Percentiles rank a stretch among this genome's conserved stretches.
These are phyloP conservation scores for Cetoscarus ocellatus DNA, from an alignment of 2,797 vertebrate species.

Conservation along the genomic window DNA sequence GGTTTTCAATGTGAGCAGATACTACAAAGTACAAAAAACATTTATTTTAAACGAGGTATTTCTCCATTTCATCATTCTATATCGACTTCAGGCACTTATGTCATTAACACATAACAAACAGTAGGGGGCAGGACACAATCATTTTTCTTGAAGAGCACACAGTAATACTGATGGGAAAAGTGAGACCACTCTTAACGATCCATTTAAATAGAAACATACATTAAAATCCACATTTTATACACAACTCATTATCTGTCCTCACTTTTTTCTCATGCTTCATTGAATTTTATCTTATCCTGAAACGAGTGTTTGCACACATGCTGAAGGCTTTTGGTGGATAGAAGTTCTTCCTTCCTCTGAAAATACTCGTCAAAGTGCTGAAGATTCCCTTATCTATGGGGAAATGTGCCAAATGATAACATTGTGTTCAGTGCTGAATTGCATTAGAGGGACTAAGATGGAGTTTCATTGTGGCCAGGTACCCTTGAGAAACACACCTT, in stretches of 20 bases:
- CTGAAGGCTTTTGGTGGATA: slow-evolving; percentile 29
- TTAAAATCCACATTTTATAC: too few relatives aligned
- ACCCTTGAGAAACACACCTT: slow-evolving; percentile 65
- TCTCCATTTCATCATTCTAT: too few relatives aligned
- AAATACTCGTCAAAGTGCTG: slow-evolving; percentile 28
- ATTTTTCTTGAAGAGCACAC: slow-evolving; percentile 13
- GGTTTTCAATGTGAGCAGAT: too few relatives aligned
- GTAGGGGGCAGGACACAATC: slow-evolving; percentile 68
- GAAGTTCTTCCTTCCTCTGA: slow-evolving; percentile 44
- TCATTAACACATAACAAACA: slow-evolving; percentile 38
- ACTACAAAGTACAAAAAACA: too few relatives aligned
- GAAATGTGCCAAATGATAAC: slow-evolving; percentile 68
- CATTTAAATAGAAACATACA: too few relatives aligned
- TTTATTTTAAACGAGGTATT: too few relatives aligned
- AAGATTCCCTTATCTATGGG: slow-evolving; percentile 46
- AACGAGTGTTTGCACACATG: slow-evolving; percentile 47
- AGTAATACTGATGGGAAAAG: background rate
- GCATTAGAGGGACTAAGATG: slow-evolving; percentile 59
- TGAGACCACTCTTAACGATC: too few relatives aligned
- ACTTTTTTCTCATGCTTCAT: background rate
- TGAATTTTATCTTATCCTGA: slow-evolving; percentile 32
- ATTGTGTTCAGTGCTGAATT: slow-evolving; percentile 61
- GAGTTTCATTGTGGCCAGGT: slow-evolving; percentile 63
- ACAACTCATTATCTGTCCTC: too few relatives aligned
- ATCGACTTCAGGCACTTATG: too few relatives aligned